A percentile compares a stretch with the other conserved stretches of the same genome.
phyloP scores from a whole-genome alignment of 2,888 invertebrate genomes.

The Drosophila histrio region DNA sequence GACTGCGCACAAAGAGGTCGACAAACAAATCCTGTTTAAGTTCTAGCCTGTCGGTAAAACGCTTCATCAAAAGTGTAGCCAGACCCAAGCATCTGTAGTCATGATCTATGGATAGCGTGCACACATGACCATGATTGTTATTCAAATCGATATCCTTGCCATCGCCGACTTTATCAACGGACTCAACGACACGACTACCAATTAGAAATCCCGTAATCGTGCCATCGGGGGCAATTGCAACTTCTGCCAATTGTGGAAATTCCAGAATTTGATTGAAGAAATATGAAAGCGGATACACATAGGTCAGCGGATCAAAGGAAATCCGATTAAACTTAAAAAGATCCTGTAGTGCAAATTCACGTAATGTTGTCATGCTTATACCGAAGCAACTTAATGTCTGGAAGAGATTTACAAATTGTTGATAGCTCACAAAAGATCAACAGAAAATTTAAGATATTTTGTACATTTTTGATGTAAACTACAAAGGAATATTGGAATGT shows the following conservation, averaged over 20 bases:
- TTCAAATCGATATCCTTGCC: neutral
- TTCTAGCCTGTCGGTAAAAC: slow-evolving; percentile 27
- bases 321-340: slow-evolving; percentile 54
- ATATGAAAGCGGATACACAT: slow-evolving; percentile 35
- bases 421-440: neutral
- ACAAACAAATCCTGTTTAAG: slow-evolving; percentile 31
- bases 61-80: slow-evolving; percentile 24
- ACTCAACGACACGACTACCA: neutral
- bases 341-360: slow-evolving; percentile 44
- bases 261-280: slow-evolving; percentile 26
- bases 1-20: slow-evolving; percentile 48
- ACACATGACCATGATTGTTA: slow-evolving; percentile 45
- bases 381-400: neutral
- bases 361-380: slow-evolving; percentile 34
- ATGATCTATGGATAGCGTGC: slow-evolving; percentile 25
- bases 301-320: slow-evolving; percentile 42
- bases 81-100: slow-evolving; percentile 54
- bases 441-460: neutral
- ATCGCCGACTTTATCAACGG: neutral
- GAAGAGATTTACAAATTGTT: neutral
- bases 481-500: neutral
- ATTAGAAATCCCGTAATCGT: slow-evolving; percentile 37
- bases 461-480: neutral
- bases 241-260: slow-evolving; percentile 36
- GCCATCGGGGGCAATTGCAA: slow-evolving; percentile 30